Evolutionary conservation across 2,888 invertebrate species (phyloP).

Genomic region (Meloe dianella): DNA sequence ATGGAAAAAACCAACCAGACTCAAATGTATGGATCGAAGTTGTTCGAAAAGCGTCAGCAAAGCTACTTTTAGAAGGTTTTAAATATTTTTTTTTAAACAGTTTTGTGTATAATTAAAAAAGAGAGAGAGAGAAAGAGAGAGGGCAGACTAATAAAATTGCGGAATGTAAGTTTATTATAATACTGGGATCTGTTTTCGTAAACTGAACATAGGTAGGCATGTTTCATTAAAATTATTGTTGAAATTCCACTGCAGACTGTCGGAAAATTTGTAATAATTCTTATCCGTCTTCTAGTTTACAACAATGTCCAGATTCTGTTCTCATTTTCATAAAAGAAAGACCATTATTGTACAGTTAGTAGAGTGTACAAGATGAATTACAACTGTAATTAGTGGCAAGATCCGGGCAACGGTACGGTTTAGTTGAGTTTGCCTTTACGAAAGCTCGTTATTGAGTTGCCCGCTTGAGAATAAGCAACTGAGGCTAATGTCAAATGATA

Average conservation of each 20-base stretch:
- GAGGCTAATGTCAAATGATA: conserved; percentile 21
- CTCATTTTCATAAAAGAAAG: not conserved
- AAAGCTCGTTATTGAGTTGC: conserved; percentile 48
- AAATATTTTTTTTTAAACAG: too few species aligned
- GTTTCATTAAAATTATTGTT: not conserved
- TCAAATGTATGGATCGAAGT: too few species aligned
- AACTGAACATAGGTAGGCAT: not conserved
- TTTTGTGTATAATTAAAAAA: not conserved
- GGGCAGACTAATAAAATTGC: not conserved
- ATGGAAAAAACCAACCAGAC: too few species aligned
- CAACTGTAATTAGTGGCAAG: conserved; percentile 51
- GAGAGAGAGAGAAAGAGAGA: not conserved
- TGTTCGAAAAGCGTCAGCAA: too few species aligned
- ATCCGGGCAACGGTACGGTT: conserved; percentile 40
- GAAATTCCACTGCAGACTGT: not conserved
- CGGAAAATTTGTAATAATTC: not conserved
- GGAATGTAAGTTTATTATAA: not conserved
- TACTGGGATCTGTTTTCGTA: not conserved
- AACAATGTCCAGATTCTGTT: not conserved
- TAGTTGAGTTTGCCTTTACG: conserved; percentile 45
- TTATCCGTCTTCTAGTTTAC: not conserved
- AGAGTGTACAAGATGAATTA: conserved; percentile 47
- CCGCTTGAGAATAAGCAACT: conserved; percentile 44
- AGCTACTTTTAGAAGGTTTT: too few species aligned
- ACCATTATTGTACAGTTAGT: not conserved